These are phyloP conservation scores for Eriocheir sinensis DNA, from an alignment of 1,140 invertebrate species.

Conservation along the genomic window DNA sequence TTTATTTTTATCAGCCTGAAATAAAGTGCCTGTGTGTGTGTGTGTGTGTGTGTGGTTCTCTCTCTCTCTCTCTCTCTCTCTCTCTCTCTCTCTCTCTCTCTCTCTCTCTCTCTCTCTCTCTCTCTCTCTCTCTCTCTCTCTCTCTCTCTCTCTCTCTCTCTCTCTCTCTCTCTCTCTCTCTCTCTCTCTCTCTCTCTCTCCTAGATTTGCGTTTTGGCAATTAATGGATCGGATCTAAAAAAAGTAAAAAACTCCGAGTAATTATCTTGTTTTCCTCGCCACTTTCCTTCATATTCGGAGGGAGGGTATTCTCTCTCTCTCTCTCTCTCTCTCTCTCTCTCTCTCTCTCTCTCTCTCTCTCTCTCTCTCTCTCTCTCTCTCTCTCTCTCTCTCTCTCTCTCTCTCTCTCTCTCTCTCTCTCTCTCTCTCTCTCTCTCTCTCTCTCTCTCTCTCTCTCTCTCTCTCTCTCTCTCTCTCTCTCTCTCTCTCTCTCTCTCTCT, in stretches of 20 bases:
- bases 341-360: background rate
- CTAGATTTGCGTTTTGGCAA: too few relatives aligned
- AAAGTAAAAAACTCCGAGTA: too few relatives aligned
- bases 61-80: background rate
- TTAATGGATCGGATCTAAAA: too few relatives aligned
- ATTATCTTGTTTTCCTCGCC: too few relatives aligned
- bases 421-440: background rate
- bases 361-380: too few relatives aligned
- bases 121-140: conserved; percentile 14
- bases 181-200: background rate
- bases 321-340: conserved; percentile 7
- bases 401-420: too few relatives aligned
- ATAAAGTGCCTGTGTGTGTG: background rate
- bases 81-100: background rate
- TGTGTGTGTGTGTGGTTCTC: background rate
- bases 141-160: conserved; percentile 14
- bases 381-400: too few relatives aligned
- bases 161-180: conserved; percentile 14
- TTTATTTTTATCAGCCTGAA: background rate
- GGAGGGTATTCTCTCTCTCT: background rate
- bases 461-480: background rate
- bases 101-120: background rate
- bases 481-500: background rate
- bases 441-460: background rate
- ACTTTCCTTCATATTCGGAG: too few relatives aligned